These are phyloP conservation scores for Symphodus melops DNA, from an alignment of 2,113 vertebrate genomes.

Conservation along the genomic window DNA sequence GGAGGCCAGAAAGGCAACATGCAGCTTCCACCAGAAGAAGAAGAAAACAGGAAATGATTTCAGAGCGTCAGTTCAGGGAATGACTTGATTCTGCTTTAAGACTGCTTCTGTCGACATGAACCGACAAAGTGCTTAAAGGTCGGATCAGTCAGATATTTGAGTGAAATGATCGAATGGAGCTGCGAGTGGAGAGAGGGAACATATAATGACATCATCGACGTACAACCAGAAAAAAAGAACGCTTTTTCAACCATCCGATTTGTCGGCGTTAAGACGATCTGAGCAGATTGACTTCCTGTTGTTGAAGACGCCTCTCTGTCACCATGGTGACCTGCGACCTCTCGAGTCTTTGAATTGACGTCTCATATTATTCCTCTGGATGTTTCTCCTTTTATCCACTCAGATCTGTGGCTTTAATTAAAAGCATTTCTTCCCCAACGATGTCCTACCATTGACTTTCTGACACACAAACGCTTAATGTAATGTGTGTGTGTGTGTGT, in stretches of 20 bases:
- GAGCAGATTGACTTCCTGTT: too few species aligned
- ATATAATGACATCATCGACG: too few species aligned
- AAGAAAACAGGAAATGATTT: not conserved
- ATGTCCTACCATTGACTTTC: slow-evolving; percentile 65
- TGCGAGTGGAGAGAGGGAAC: too few species aligned
- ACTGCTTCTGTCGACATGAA: too few species aligned
- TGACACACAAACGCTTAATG: slow-evolving; percentile 36
- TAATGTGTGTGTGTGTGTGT: not conserved
- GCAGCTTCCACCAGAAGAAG: not conserved
- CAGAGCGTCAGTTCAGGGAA: not conserved
- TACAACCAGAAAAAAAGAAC: too few species aligned
- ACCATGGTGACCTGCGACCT: too few species aligned
- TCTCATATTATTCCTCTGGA: slow-evolving; percentile 40
- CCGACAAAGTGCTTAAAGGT: too few species aligned
- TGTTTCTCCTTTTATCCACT: slow-evolving; percentile 42
- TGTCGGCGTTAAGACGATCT: too few species aligned
- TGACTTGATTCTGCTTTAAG: not conserved
- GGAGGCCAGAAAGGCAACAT: slow-evolving; percentile 17
- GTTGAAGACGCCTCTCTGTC: too few species aligned
- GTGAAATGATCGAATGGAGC: too few species aligned
- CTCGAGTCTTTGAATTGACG: not conserved
- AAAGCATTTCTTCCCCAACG: slow-evolving; percentile 47
- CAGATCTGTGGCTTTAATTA: slow-evolving; percentile 60
- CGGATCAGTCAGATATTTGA: too few species aligned
- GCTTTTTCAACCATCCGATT: too few species aligned